phyloP scores from a whole-genome alignment of 2,888 invertebrate genomes.

The Campaea margaritaria region DNA sequence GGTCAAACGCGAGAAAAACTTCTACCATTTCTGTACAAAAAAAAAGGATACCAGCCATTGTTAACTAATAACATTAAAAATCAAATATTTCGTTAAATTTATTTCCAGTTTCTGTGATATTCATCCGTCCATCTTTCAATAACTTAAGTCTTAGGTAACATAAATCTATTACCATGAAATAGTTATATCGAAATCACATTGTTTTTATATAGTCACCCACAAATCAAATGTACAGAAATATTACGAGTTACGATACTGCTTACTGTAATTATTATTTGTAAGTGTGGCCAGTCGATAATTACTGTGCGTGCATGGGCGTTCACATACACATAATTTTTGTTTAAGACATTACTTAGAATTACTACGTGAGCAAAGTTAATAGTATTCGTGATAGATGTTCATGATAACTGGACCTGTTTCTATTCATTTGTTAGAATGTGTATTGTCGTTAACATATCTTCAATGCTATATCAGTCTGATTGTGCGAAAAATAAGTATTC shows the following conservation, averaged over 20 bases:
- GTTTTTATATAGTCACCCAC: too few species aligned
- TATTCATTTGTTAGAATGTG: conserved; percentile 20
- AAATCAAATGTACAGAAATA: not conserved
- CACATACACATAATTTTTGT: conserved; percentile 79
- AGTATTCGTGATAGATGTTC: conserved; percentile 69
- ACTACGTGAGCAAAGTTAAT: conserved; percentile 67
- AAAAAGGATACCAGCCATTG: too few species aligned
- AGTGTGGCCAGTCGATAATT: conserved; percentile 74
- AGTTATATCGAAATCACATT: too few species aligned
- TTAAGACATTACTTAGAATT: conserved; percentile 78
- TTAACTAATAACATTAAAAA: too few species aligned
- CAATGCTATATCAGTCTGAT: not conserved
- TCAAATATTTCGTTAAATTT: too few species aligned
- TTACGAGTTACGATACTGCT: conserved; percentile 16
- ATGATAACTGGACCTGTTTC: conserved; percentile 62
- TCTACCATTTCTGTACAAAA: too few species aligned
- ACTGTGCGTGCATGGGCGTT: conserved; percentile 77
- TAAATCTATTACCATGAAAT: too few species aligned
- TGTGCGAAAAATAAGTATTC: too few species aligned
- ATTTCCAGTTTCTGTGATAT: too few species aligned
- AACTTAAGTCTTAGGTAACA: too few species aligned
- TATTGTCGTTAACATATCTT: not conserved
- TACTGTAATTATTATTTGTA: conserved; percentile 1
- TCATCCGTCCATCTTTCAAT: too few species aligned
- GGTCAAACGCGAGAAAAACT: too few species aligned